A percentile compares a stretch with the other conserved stretches of the same genome.
Conservation (phyloP, 1,140 invertebrate species). For the Rhynchophorus ferrugineus region DNA sequence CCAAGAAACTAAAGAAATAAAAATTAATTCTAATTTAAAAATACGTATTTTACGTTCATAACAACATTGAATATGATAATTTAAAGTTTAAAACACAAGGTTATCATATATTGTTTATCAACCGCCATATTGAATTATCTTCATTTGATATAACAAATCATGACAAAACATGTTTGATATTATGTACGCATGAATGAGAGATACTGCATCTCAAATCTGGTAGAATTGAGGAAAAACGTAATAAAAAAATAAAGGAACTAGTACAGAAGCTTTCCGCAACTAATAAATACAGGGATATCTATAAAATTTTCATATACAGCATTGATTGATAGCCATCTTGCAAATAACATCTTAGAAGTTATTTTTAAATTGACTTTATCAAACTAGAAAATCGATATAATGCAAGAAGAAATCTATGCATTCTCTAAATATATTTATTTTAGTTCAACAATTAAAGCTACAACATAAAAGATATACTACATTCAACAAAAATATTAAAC, state of each 20-base stretch:
- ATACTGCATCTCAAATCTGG: background rate
- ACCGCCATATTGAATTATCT: background rate
- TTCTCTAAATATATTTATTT: no score
- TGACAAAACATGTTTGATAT: background rate
- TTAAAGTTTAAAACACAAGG: background rate
- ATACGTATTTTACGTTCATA: background rate
- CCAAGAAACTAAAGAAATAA: conserved; percentile 2
- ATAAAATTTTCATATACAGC: no score
- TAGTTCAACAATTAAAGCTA: no score
- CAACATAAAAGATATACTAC: no score
- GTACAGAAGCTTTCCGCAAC: no score
- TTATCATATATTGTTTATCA: background rate
- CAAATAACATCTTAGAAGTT: conserved; percentile 9
- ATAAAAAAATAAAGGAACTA: background rate
- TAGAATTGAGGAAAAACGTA: background rate
- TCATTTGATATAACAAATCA: background rate
- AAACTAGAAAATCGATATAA: conserved; percentile 26
- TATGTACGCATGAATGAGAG: background rate
- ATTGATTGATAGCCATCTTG: conserved; percentile 20
- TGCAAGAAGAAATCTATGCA: no score
- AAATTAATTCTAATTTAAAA: conserved; percentile 1
- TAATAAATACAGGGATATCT: no score
- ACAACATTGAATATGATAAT: background rate
- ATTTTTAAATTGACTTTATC: conserved; percentile 6
- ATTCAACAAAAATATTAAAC: no score